Evolutionary conservation across 37 sponge, comb jelly and placozoan genomes (phyloP), one percentile per base, ranked within the genome.

Genomic region (Chondrilla cf. caribensis): DNA sequence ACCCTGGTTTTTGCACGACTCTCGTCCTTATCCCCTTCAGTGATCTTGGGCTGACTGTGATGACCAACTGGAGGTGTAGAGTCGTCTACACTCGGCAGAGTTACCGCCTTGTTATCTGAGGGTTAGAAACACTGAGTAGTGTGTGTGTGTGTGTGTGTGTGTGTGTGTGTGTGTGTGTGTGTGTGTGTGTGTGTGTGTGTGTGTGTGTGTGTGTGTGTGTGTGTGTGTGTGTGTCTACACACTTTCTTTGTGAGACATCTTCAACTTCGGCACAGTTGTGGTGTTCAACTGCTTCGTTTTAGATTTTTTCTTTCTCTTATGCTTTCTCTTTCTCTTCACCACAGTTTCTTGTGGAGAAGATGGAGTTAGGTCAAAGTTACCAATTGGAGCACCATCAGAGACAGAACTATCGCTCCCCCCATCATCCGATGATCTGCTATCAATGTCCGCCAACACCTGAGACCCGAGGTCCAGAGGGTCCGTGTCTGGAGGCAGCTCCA

Each of bases 361-460:
- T 26, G 28, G 36, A 18, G 22, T 43, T 32, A 42, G 41, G 43
- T 47, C 36, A 29, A 38, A 86, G 83, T 58, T 88, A 87, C 77
- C 76, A 32, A 91, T 78, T 5, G 97, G 97, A 32, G 89, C 89
- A 19, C 98, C 98, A 84, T 97, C 98, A 15, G 94, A 94, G 44
- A 87, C 91, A 31, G 95, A 94, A 60, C 98, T 97, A 44, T 97
- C 95, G 82, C 89, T 88, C 6, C 98, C 97, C 41, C 67, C 85
- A 81, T 86, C 86, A 38, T 77, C 70, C 58, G 18, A 25, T 37
- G 19, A 85, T 19, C 51, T 31, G 31, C 71, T 70, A 9, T 70
- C 71, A 31, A 15, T 29, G 29, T 6, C 8, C 15, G 36, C 36
- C 29, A 66, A 38, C 28, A 38, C 51, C 6, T 14, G 59, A 2